Base-by-base conservation (phyloP, 2,888 invertebrate species). In the Cosmia pyralina region DNA sequence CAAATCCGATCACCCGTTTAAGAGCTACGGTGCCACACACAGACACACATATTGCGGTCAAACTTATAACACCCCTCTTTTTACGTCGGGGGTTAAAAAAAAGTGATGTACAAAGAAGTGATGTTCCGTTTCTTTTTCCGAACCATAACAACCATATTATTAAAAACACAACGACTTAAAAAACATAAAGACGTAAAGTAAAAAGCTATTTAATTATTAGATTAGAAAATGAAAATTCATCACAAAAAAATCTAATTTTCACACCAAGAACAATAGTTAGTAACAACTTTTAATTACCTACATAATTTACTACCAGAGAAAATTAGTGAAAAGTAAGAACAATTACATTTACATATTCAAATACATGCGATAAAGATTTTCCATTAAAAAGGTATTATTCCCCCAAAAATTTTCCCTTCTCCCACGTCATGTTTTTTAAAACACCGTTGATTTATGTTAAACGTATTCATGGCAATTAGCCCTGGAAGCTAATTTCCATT, bases 381-480 rank as follows among this genome's bases (percentile, higher is more conserved):
- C 77, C 87, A 86, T 86, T 83, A 85, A 77, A 82, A 85, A 68
- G 73, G 79, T 83, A 83, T 80, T 85, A 85, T 83, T 86, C 63
- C 70, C 73, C 64, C 44, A 79, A 77, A 83, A 80, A 72, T 69
- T 71, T 63, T 72, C 67, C 79, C 83, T 88, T 85, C 82, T 78
- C 87, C 84, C 82, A 77, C 85, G 89, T 90, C 91, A 91, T 90
- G 91, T 90, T 92, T 92, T 92, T 91, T 88, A 90, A 90, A 90
- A 88, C 89, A 88, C 79, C 83, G 85, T 85, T 89, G 90, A 91
- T 92, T 92, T 91, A 92, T 92, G 91, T 86, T 89, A 92, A 92
- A 84, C 88, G 88, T 92, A 92, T 92, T 92, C 92, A 91, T 90
- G 86, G 90, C 90, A 92, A 92, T 92, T 92, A 92, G 90, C 84